These are phyloP conservation scores for Phataginus tetradactyla DNA, from an alignment of 2,797 vertebrate species.

Conservation along the genomic window DNA sequence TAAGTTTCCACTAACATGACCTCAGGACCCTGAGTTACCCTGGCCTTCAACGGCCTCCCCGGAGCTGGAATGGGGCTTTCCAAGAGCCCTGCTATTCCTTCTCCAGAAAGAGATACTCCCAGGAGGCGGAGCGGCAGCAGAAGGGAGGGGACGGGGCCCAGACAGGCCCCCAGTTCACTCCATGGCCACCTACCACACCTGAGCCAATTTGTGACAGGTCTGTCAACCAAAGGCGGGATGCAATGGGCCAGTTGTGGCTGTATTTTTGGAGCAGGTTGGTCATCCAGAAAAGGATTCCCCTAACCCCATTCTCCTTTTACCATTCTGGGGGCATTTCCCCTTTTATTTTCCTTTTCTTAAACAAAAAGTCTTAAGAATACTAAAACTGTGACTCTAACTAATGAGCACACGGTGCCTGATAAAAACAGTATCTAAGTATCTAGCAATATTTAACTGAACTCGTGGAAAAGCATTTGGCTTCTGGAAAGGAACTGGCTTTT, in stretches of 20 bases:
- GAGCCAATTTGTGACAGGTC: background rate
- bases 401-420: background rate
- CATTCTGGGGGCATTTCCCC: background rate
- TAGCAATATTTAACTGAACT: background rate
- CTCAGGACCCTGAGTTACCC: conserved; percentile 61
- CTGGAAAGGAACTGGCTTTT: background rate
- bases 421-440: background rate
- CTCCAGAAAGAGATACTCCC: conserved; percentile 28
- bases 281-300: conserved; percentile 4
- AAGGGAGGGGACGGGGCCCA: background rate
- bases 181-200: background rate
- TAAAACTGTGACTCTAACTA: background rate
- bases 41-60: conserved; percentile 40
- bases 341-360: background rate
- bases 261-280: background rate
- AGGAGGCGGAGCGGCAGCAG: background rate
- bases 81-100: conserved; percentile 7
- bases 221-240: background rate
- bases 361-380: conserved; percentile 12
- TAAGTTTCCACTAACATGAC: conserved; percentile 35
- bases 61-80: conserved; percentile 35
- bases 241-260: background rate
- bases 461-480: background rate
- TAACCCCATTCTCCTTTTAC: background rate
- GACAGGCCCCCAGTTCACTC: background rate